phyloP scores from a whole-genome alignment of 2,113 vertebrate species.

The Oreochromis spilurus region DNA sequence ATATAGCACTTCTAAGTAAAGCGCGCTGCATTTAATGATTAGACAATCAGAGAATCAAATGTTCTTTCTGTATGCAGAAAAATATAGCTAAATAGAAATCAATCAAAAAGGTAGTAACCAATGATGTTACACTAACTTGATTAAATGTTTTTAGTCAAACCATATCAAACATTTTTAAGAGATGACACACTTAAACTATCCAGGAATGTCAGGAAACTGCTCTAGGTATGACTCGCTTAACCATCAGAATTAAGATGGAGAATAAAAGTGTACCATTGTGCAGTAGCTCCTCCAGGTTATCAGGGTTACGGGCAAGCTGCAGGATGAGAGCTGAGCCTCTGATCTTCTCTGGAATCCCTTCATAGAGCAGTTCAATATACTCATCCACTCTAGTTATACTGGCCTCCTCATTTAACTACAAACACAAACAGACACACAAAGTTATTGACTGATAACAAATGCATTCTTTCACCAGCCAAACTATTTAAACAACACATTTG shows the following conservation, averaged over 20 bases:
- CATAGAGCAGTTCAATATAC: constrained; percentile 91
- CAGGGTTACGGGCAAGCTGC: constrained; percentile 92
- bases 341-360: constrained; percentile 92
- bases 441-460: not conserved
- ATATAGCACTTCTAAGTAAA: not conserved
- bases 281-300: constrained; percentile 92
- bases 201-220: not conserved
- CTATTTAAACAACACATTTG: not conserved
- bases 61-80: not conserved
- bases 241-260: not conserved
- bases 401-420: constrained; percentile 89
- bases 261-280: constrained; percentile 78
- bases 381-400: constrained; percentile 91
- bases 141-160: not conserved
- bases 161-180: not conserved
- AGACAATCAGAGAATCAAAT: not conserved
- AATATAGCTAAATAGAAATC: not conserved
- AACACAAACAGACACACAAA: not conserved
- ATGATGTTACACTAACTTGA: not conserved
- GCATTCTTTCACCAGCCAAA: not conserved
- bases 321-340: constrained; percentile 88
- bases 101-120: not conserved
- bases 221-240: not conserved
- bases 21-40: not conserved
- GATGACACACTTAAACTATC: not conserved